These are phyloP conservation scores for Penaeus monodon DNA, from an alignment of 2,888 invertebrate species.

Conservation along the genomic window DNA sequence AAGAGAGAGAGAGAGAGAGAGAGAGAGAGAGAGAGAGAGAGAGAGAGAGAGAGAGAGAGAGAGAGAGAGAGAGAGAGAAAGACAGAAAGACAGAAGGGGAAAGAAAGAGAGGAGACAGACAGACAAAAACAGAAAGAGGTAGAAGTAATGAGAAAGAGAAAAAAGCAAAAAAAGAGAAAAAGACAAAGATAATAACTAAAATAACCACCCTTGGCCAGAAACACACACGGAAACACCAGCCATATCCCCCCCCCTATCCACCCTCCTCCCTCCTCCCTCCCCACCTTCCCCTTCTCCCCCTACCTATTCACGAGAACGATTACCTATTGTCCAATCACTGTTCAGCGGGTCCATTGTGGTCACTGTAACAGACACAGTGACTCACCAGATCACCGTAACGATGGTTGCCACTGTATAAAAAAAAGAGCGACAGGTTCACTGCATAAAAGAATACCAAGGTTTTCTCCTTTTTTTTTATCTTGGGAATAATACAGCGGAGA, in stretches of 20 bases:
- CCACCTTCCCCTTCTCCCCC: neutral
- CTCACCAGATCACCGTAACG: too few relatives aligned
- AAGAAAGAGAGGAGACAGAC: neutral
- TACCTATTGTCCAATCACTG: constrained; percentile 1
- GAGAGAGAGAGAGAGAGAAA: neutral
- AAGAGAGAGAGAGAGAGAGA: neutral
- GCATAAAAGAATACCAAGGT: too few relatives aligned
- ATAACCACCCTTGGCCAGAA: too few relatives aligned
- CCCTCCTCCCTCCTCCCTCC: neutral
- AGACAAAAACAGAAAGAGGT: neutral
- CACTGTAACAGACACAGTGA: too few relatives aligned
- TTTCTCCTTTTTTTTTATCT: too few relatives aligned
- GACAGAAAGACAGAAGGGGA: neutral
- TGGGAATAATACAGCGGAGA: too few relatives aligned
- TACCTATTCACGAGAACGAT: neutral
- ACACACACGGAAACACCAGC: too few relatives aligned
- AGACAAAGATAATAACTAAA: neutral
- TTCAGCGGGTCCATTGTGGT: neutral
- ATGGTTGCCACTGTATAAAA: too few relatives aligned
- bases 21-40: neutral
- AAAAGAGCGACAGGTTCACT: too few relatives aligned
- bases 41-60: neutral
- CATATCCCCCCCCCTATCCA: too few relatives aligned
- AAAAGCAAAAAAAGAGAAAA: neutral
- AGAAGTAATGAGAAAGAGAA: too few relatives aligned